Evolutionary conservation across 2,888 invertebrate species (phyloP).

Genomic region (Synergus gifuensis): DNA sequence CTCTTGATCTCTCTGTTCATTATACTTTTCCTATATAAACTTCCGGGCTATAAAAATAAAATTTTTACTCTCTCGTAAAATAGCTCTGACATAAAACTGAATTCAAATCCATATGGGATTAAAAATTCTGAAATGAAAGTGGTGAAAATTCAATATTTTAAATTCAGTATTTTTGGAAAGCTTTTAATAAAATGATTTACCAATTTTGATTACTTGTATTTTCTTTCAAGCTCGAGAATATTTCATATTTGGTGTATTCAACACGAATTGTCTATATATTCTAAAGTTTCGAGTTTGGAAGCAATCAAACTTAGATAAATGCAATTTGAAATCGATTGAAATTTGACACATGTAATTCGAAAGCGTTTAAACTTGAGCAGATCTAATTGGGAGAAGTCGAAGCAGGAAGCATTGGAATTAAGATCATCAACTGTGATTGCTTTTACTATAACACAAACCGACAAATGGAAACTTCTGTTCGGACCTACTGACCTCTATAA

Average conservation of each 20-base stretch:
- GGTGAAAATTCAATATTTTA: background rate
- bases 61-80: background rate
- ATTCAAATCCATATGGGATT: background rate
- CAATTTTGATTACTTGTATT: background rate
- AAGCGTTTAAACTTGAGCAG: conserved; percentile 20
- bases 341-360: conserved; percentile 36
- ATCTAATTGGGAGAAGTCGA: background rate
- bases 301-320: conserved; percentile 36
- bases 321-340: conserved; percentile 24
- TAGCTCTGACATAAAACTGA: background rate
- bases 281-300: background rate
- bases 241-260: background rate
- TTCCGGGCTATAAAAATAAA: background rate
- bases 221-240: background rate
- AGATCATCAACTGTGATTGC: background rate
- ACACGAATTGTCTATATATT: background rate
- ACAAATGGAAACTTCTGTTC: background rate
- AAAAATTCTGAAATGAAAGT: background rate
- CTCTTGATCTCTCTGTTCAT: conserved; percentile 10
- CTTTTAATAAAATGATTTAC: background rate
- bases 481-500: too few relatives aligned
- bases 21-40: background rate
- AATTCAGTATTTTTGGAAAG: background rate
- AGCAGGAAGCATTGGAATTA: background rate
- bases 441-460: background rate